Conservation (phyloP, 2,797 vertebrate species). For the Girardinus metallicus region DNA sequence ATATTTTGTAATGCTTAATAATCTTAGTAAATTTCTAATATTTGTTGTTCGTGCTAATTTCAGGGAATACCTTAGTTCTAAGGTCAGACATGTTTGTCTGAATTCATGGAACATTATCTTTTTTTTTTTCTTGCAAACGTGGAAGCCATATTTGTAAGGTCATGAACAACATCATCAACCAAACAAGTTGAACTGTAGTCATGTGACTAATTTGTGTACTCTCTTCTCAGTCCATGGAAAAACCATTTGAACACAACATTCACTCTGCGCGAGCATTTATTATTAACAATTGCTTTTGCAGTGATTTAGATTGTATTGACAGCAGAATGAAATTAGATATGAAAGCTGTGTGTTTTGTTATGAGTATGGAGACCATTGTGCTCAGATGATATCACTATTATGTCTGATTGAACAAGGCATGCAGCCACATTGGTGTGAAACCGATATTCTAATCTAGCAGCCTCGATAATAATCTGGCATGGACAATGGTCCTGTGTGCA, state of each 20-base stretch:
- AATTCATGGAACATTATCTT: background rate
- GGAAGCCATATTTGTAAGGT: background rate
- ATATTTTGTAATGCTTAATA: background rate
- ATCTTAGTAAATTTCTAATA: background rate
- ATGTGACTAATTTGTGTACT: constrained; percentile 14
- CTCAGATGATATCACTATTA: constrained; percentile 45
- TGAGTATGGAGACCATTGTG: constrained; percentile 17
- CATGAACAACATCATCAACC: background rate
- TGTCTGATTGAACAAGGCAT: constrained; percentile 31
- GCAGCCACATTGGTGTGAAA: constrained; percentile 39
- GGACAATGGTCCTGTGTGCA: constrained; percentile 41
- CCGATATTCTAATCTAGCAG: constrained; percentile 49
- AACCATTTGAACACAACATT: constrained; percentile 4
- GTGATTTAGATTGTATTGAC: constrained; percentile 37
- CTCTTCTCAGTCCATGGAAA: constrained; percentile 7
- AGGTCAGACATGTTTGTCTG: background rate
- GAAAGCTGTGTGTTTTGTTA: constrained; percentile 21
- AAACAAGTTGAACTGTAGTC: background rate
- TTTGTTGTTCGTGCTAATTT: background rate
- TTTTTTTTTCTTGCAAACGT: background rate
- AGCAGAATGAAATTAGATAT: constrained; percentile 32
- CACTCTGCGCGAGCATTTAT: constrained; percentile 6
- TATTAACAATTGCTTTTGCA: constrained; percentile 38
- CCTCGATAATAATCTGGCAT: constrained; percentile 38
- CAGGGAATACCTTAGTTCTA: background rate